A percentile compares a stretch with the other conserved stretches of the same genome.
phyloP scores from a whole-genome alignment of 2,113 vertebrate species.

The Petroica traversi region DNA sequence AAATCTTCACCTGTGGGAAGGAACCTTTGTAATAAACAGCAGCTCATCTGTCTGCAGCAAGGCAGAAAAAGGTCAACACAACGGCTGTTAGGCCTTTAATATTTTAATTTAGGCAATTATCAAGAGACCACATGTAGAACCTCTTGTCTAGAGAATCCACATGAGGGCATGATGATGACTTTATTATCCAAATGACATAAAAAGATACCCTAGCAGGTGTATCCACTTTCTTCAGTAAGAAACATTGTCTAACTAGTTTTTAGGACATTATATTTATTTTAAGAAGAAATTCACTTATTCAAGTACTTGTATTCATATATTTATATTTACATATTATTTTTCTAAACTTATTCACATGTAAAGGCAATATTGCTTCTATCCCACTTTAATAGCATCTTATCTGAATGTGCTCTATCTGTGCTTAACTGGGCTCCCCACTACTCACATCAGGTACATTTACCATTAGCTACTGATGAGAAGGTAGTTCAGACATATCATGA shows the following conservation, averaged over 20 bases:
- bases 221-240: conserved; percentile 40
- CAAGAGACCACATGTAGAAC: conserved; percentile 80
- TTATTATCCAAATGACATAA: conserved; percentile 78
- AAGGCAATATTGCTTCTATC: neutral
- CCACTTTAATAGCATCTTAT: neutral
- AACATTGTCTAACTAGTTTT: conserved; percentile 6
- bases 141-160: conserved; percentile 78
- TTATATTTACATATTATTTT: neutral
- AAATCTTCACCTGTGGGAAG: conserved; percentile 75
- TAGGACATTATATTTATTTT: conserved; percentile 1
- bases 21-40: conserved; percentile 74
- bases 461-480: neutral
- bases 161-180: conserved; percentile 78
- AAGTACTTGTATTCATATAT: neutral
- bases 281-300: neutral
- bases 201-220: conserved; percentile 64
- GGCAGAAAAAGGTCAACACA: conserved; percentile 77
- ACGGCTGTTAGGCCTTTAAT: conserved; percentile 79
- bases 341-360: neutral
- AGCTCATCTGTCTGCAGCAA: conserved; percentile 77
- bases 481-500: neutral
- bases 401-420: neutral
- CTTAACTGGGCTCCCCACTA: neutral
- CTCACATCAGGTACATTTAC: neutral
- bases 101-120: conserved; percentile 83